A percentile compares a stretch with the other conserved stretches of the same genome.
phyloP scores from a whole-genome alignment of 2,888 invertebrate genomes.

The Cylindroiulus punctatus region DNA sequence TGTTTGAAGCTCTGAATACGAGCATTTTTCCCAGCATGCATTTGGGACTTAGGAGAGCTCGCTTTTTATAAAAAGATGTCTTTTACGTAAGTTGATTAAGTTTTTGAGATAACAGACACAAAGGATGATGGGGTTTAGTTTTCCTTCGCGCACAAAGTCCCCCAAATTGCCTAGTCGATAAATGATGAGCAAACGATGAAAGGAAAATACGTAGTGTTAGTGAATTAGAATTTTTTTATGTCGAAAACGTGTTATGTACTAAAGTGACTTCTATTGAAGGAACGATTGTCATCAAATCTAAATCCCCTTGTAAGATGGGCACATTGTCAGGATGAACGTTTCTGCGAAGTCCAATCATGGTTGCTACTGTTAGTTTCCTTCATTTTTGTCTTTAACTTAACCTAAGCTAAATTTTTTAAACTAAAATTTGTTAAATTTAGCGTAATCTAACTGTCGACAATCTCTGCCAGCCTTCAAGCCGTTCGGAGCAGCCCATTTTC shows the following conservation, averaged over 20 bases:
- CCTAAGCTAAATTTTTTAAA: no score
- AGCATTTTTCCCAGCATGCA: not conserved
- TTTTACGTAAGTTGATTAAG: conserved; percentile 40
- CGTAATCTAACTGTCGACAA: no score
- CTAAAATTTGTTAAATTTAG: no score
- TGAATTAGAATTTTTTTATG: not conserved
- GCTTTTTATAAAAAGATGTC: conserved; percentile 12
- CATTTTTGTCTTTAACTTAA: not conserved
- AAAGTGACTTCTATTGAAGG: not conserved
- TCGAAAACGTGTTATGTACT: not conserved
- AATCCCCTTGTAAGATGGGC: not conserved
- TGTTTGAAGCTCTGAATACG: conserved; percentile 21
- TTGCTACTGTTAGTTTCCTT: not conserved
- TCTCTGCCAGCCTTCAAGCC: no score
- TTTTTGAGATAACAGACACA: conserved; percentile 32
- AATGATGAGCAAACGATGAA: conserved; percentile 1
- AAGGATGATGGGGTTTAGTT: not conserved
- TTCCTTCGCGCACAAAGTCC: not conserved
- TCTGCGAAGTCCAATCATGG: not conserved
- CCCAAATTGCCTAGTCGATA: conserved; percentile 34
- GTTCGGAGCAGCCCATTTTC: no score
- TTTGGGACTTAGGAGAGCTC: not conserved
- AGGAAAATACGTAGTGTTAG: not conserved
- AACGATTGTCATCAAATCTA: not conserved
- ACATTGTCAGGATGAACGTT: not conserved